Percentiles rank a stretch among this genome's conserved stretches.
Evolutionary conservation across 2,113 vertebrate genomes (phyloP).

Genomic region (Odocoileus hemionus): DNA sequence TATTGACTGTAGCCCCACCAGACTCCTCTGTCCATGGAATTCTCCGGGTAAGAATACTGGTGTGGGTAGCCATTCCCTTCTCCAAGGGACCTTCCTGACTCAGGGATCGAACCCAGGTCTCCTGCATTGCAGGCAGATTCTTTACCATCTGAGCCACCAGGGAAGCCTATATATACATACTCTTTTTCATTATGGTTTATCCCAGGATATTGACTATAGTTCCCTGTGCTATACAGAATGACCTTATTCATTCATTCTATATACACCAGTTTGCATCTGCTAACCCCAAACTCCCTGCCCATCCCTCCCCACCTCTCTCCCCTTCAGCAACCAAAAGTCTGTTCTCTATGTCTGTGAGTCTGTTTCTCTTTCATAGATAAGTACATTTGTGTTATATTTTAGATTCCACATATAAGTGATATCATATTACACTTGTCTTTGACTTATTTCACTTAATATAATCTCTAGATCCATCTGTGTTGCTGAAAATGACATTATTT

Average conservation of each 20-base stretch:
- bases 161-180: neutral
- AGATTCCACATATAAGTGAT: neutral
- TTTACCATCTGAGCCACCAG: neutral
- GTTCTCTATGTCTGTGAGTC: neutral
- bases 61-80: neutral
- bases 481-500: neutral
- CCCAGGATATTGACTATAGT: neutral
- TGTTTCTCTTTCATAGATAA: neutral
- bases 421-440: neutral
- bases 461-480: neutral
- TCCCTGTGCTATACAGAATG: neutral
- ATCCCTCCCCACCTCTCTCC: neutral
- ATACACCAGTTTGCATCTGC: neutral
- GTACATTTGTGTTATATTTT: neutral
- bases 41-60: neutral
- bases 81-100: neutral
- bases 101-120: neutral
- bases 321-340: neutral
- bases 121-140: neutral
- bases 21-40: neutral
- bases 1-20: neutral
- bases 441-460: neutral
- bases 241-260: neutral
- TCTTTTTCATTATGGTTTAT: neutral
- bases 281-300: neutral